Evolutionary conservation across 2,113 vertebrate species (phyloP).

Genomic region (Pantherophis guttatus): DNA sequence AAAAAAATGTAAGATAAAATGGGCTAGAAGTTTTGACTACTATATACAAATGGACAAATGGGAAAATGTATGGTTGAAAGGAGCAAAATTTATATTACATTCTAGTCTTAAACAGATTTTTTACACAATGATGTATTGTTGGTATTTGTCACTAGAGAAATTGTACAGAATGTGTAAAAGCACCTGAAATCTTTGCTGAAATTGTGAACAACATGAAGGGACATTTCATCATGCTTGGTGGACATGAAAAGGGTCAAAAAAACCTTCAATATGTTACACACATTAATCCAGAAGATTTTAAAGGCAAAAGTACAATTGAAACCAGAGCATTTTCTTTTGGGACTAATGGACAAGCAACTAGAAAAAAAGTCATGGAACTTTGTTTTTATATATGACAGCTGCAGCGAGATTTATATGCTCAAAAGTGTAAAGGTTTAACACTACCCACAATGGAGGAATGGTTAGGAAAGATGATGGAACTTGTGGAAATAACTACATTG

Average conservation of each 20-base stretch:
- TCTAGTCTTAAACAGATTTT: background rate
- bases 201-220: background rate
- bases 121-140: background rate
- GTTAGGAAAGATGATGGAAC: background rate
- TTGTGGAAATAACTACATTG: background rate
- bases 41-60: background rate
- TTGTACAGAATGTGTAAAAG: background rate
- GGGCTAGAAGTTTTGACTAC: background rate
- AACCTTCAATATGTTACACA: background rate
- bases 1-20: background rate
- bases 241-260: background rate
- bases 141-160: background rate
- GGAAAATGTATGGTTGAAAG: background rate
- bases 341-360: background rate
- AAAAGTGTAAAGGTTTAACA: background rate
- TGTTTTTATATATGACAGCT: background rate
- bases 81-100: background rate
- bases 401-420: background rate
- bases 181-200: background rate
- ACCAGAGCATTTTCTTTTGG: background rate
- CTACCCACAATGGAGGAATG: background rate
- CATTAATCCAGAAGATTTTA: background rate
- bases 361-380: background rate
- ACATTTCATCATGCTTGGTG: background rate
- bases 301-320: background rate